Evolutionary conservation across 2,797 vertebrate species (phyloP).

Genomic region (Leptatherina wallacei): DNA sequence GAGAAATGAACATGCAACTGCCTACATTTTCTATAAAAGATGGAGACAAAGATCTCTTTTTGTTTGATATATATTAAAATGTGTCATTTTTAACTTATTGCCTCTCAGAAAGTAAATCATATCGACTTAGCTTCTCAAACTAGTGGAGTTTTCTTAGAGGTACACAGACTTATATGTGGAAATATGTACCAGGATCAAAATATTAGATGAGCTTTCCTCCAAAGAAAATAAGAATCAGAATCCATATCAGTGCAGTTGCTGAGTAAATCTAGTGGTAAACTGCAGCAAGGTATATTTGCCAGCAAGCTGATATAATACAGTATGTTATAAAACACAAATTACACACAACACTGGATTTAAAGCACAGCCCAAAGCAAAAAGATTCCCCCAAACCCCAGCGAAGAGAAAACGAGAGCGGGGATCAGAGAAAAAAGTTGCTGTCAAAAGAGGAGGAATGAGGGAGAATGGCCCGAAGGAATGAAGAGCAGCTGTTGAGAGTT

Average conservation of each 20-base stretch:
- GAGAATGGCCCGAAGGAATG: conserved; percentile 56
- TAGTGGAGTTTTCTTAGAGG: too few relatives aligned
- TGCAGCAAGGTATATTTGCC: background rate
- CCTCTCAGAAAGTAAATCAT: background rate
- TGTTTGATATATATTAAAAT: background rate
- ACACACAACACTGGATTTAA: conserved; percentile 38
- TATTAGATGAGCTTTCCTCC: background rate
- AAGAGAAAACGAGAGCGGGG: conserved; percentile 13
- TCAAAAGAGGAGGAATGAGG: conserved; percentile 53
- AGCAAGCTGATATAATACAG: too few relatives aligned
- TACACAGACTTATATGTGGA: background rate
- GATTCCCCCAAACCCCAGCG: conserved; percentile 19
- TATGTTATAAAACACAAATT: conserved; percentile 18
- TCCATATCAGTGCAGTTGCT: background rate
- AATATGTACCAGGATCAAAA: background rate
- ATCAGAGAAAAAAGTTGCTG: conserved; percentile 53
- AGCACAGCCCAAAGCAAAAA: conserved; percentile 39
- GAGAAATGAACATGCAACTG: too few relatives aligned
- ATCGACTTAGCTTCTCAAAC: too few relatives aligned
- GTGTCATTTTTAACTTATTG: background rate
- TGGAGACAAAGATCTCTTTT: too few relatives aligned
- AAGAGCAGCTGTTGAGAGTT: conserved; percentile 69
- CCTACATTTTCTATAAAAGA: too few relatives aligned
- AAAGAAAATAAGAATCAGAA: background rate
- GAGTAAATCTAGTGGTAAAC: background rate